Percentiles rank a stretch among this genome's conserved stretches.
Evolutionary conservation across 2,888 invertebrate species (phyloP).

Genomic region (Cantharis nigra): DNA sequence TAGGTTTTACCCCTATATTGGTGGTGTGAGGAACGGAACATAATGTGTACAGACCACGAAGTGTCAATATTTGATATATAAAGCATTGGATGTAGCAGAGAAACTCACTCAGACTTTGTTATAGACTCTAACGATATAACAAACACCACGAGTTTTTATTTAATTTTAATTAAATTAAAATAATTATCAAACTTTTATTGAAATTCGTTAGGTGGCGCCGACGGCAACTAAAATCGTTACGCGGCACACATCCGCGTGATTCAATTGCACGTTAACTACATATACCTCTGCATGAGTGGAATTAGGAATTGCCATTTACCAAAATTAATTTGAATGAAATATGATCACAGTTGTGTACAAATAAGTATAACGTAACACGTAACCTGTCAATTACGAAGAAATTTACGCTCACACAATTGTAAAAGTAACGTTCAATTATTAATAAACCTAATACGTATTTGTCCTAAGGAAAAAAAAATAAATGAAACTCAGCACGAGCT

Average conservation of each 20-base stretch:
- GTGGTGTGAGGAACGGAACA: slow-evolving; percentile 34
- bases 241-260: not conserved
- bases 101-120: slow-evolving; percentile 6
- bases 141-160: not conserved
- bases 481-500: slow-evolving; percentile 13
- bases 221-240: not conserved
- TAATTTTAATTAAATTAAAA: not conserved
- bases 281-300: not conserved
- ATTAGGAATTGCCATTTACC: not conserved
- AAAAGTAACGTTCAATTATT: slow-evolving; percentile 6
- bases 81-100: slow-evolving; percentile 50
- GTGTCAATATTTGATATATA: slow-evolving; percentile 55
- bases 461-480: slow-evolving; percentile 1
- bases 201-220: not conserved
- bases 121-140: not conserved
- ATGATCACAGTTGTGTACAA: not conserved
- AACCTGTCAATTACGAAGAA: slow-evolving; percentile 9
- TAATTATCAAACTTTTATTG: not conserved
- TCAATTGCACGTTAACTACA: not conserved
- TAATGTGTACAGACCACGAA: slow-evolving; percentile 50
- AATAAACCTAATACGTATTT: not conserved
- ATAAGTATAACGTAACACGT: slow-evolving; percentile 1
- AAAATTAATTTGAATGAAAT: slow-evolving; percentile 16
- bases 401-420: slow-evolving; percentile 6
- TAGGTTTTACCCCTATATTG: slow-evolving; percentile 41